Evolutionary conservation across 2,888 invertebrate genomes (phyloP), one percentile per base, ranked within the genome.

Genomic region (Gymnoscelis rufifasciata): DNA sequence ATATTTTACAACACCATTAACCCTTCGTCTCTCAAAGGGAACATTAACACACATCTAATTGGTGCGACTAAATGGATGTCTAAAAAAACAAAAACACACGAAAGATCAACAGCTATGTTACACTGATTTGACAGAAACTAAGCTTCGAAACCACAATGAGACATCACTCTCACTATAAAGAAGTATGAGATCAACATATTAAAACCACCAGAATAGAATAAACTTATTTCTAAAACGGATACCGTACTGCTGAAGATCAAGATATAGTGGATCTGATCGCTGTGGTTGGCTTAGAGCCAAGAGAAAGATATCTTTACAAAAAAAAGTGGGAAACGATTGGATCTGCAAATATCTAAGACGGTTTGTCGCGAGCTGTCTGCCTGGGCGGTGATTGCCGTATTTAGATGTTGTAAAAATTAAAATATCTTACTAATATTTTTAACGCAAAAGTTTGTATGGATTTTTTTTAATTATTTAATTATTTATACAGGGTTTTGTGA

Each of bases 311-410:
- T 35, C 44, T 44, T 29, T 26, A 57, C 42, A 56, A 55, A 57
- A 56, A 55, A 57, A 57, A 51, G 54, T 53, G 38, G 53, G 51
- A 56, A 51, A 48, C 50, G 52, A 56, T 57, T 54, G 43, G 45
- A 57, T 55, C 52, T 48, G 51, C 52, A 41, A 54, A 56, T 59
- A 51, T 56, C 33, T 47, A 46, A 43, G 52, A 40, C 28, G 41
- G 47, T 47, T 46, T 11, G 39, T 48, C 47, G 45, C 40, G 47
- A 43, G 43, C 15, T 44, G 37, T 42, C 42, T 45, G 41, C 14
- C 5, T 13, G 19, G 2, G 3, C n/a, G 11, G 40, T 28, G 26
- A 23, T 38, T 29, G 38, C 28, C 38, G 15, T 23, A 3, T 35
- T 23, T n/a, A 35, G 35, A 7, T 31, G 3, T 31, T 31, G 13